Percentiles rank a stretch among this genome's conserved stretches.
phyloP scores from a whole-genome alignment of 2,113 vertebrate genomes.

The Galemys pyrenaicus region DNA sequence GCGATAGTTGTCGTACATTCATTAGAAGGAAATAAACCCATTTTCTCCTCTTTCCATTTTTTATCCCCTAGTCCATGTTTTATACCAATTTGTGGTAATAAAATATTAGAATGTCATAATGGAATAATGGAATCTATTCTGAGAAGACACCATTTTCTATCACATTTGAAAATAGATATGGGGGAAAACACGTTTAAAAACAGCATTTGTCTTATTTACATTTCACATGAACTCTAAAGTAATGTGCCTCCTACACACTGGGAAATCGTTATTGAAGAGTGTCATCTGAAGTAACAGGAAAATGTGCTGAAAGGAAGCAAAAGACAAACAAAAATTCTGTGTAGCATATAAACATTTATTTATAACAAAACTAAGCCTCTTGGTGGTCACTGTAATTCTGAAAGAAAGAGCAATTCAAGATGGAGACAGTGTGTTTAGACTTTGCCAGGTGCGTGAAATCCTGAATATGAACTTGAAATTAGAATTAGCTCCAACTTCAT shows the following conservation, averaged over 20 bases:
- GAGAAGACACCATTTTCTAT: conserved; percentile 71
- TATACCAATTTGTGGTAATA: conserved; percentile 67
- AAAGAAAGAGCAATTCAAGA: background rate
- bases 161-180: conserved; percentile 62
- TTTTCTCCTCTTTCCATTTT: conserved; percentile 21
- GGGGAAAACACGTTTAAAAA: conserved; percentile 70
- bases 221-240: conserved; percentile 78
- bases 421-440: background rate
- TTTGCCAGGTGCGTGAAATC: background rate
- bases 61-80: background rate
- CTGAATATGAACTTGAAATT: background rate
- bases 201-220: conserved; percentile 79
- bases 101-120: conserved; percentile 78
- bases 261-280: conserved; percentile 19
- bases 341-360: background rate
- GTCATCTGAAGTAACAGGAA: conserved; percentile 8
- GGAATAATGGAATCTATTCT: conserved; percentile 73
- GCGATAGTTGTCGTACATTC: conserved; percentile 28
- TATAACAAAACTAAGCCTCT: background rate
- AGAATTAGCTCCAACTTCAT: background rate
- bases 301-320: background rate
- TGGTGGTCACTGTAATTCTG: background rate
- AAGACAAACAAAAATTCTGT: background rate
- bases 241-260: conserved; percentile 62
- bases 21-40: conserved; percentile 58